A percentile compares a stretch with the other conserved stretches of the same genome.
Conservation (phyloP, 2,888 invertebrate species). For the Hydropsyche betteni region DNA sequence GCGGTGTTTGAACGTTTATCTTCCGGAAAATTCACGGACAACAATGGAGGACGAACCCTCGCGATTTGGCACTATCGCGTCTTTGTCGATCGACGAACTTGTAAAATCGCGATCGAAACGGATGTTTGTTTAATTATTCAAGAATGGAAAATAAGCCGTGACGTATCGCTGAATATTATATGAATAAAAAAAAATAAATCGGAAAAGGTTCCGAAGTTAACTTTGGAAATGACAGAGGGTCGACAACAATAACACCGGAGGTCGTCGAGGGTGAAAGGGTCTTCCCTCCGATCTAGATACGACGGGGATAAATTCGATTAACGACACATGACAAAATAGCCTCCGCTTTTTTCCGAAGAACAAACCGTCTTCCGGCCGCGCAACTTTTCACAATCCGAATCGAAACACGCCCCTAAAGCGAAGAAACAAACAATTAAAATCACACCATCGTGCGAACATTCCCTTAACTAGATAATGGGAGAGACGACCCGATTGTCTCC, state of each 20-base stretch:
- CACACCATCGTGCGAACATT: too few species aligned
- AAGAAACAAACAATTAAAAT: too few species aligned
- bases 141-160: neutral
- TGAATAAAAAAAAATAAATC: neutral
- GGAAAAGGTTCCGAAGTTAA: neutral
- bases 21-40: constrained; percentile 49
- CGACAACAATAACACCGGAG: constrained; percentile 39
- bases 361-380: too few species aligned
- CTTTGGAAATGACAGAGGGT: constrained; percentile 27
- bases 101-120: neutral
- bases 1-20: constrained; percentile 48
- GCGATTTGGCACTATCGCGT: constrained; percentile 23
- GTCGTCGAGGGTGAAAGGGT: constrained; percentile 36
- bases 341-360: neutral
- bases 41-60: constrained; percentile 33
- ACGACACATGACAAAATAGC: constrained; percentile 37
- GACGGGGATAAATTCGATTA: constrained; percentile 39
- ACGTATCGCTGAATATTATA: constrained; percentile 9
- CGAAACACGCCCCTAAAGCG: neutral
- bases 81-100: neutral
- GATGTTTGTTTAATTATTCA: neutral
- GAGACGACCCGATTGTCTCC: too few species aligned
- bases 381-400: neutral
- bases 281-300: constrained; percentile 33
- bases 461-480: too few species aligned